A percentile compares a stretch with the other conserved stretches of the same genome.
phyloP scores from a whole-genome alignment of 1,140 invertebrate species.

The Pomacea maculata region DNA sequence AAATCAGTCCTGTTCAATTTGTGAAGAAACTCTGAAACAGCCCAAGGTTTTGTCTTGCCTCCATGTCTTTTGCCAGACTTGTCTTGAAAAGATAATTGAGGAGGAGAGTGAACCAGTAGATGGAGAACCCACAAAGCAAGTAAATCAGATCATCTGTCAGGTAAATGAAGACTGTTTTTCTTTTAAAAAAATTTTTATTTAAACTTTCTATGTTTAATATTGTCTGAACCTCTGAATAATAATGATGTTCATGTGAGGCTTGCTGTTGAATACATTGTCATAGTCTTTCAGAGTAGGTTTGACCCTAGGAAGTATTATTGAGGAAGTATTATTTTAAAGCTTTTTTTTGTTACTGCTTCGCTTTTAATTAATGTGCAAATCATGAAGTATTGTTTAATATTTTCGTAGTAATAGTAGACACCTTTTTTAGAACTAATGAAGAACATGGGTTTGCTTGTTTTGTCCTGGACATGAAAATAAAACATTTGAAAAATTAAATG shows the following conservation, averaged over 20 bases:
- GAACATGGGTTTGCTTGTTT: no score
- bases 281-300: no score
- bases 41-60: constrained; percentile 88
- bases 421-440: no score
- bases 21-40: constrained; percentile 76
- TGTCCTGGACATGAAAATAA: no score
- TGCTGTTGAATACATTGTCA: neutral
- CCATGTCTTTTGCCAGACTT: constrained; percentile 91
- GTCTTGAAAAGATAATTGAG: constrained; percentile 79
- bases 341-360: no score
- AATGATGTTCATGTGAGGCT: constrained; percentile 6
- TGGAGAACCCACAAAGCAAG: constrained; percentile 10
- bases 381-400: no score
- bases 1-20: constrained; percentile 60
- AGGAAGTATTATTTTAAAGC: no score
- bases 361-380: no score
- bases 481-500: no score
- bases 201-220: neutral
- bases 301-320: no score
- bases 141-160: neutral
- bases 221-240: neutral
- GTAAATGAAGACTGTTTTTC: constrained; percentile 7
- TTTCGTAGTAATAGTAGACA: no score
- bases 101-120: constrained; percentile 66
- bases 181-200: constrained; percentile 46